phyloP scores from a whole-genome alignment of 2,797 vertebrate species.

The Oreochromis mossambicus region DNA sequence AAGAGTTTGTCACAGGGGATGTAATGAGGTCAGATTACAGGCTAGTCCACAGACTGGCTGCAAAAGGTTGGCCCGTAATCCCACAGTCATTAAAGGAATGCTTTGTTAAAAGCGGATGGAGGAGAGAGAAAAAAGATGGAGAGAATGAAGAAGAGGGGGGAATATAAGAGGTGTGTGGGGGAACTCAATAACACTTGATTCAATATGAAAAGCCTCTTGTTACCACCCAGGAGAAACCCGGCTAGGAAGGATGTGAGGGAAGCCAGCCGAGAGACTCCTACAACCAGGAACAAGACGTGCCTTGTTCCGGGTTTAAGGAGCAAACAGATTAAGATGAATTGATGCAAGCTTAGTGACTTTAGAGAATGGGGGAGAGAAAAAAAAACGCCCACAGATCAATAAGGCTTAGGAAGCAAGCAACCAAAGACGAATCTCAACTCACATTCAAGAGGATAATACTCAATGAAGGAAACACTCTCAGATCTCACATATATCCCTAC shows the following conservation, averaged over 20 bases:
- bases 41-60: slow-evolving; percentile 73
- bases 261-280: slow-evolving; percentile 75
- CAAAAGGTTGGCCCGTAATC: slow-evolving; percentile 78
- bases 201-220: slow-evolving; percentile 79
- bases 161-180: slow-evolving; percentile 71
- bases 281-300: slow-evolving; percentile 79
- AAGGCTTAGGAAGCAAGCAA: slow-evolving; percentile 75
- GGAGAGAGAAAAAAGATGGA: slow-evolving; percentile 54
- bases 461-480: slow-evolving; percentile 62
- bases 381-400: slow-evolving; percentile 78
- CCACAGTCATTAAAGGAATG: slow-evolving; percentile 79
- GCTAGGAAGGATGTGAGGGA: slow-evolving; percentile 75
- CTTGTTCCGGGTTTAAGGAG: slow-evolving; percentile 82
- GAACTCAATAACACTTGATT: slow-evolving; percentile 84
- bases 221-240: slow-evolving; percentile 78
- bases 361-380: slow-evolving; percentile 68
- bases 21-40: slow-evolving; percentile 86
- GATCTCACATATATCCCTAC: slow-evolving; percentile 52
- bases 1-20: slow-evolving; percentile 76
- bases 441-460: slow-evolving; percentile 67
- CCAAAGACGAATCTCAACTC: slow-evolving; percentile 69
- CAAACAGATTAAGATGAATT: slow-evolving; percentile 82
- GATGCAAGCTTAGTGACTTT: slow-evolving; percentile 80
- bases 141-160: slow-evolving; percentile 55
- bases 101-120: slow-evolving; percentile 77